Evolutionary conservation across 2,888 invertebrate genomes (phyloP).

Genomic region (Leptogaster cylindrica): DNA sequence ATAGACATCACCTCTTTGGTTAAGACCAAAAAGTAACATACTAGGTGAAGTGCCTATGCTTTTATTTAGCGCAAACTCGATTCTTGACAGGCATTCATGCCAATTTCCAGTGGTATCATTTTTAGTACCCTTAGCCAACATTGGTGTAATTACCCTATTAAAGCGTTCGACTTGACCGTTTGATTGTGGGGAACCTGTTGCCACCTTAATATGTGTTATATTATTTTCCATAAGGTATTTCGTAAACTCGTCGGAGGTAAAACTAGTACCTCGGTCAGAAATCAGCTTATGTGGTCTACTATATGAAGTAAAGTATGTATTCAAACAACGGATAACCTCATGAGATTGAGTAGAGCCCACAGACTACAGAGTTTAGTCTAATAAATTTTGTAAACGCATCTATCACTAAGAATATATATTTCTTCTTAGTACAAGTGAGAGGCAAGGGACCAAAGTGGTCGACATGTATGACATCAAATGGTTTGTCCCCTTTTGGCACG

Average conservation of each 20-base stretch:
- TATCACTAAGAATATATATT: constrained; percentile 40
- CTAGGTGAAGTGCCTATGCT: constrained; percentile 51
- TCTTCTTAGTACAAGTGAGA: constrained; percentile 51
- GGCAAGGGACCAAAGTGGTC: constrained; percentile 53
- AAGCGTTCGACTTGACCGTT: constrained; percentile 40
- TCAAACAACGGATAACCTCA: constrained; percentile 24
- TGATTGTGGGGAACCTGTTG: constrained; percentile 39
- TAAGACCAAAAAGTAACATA: constrained; percentile 50
- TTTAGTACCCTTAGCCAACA: constrained; percentile 39
- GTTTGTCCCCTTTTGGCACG: constrained; percentile 50
- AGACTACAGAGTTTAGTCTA: constrained; percentile 49
- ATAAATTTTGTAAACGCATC: constrained; percentile 52
- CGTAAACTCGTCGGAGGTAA: constrained; percentile 36
- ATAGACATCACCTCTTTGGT: constrained; percentile 49
- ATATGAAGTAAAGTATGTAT: constrained; percentile 28
- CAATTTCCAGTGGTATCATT: constrained; percentile 15
- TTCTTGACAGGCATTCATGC: constrained; percentile 44
- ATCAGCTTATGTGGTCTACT: constrained; percentile 32
- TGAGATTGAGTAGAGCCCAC: constrained; percentile 35
- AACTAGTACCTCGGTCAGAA: constrained; percentile 38
- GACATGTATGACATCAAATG: constrained; percentile 47
- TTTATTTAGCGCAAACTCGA: constrained; percentile 50
- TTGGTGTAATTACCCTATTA: constrained; percentile 24
- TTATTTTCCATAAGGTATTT: constrained; percentile 13
- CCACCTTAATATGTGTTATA: constrained; percentile 42